A percentile compares a stretch with the other conserved stretches of the same genome.
Conservation (phyloP, 2,797 vertebrate species). For the Lophotriccus pileatus region DNA sequence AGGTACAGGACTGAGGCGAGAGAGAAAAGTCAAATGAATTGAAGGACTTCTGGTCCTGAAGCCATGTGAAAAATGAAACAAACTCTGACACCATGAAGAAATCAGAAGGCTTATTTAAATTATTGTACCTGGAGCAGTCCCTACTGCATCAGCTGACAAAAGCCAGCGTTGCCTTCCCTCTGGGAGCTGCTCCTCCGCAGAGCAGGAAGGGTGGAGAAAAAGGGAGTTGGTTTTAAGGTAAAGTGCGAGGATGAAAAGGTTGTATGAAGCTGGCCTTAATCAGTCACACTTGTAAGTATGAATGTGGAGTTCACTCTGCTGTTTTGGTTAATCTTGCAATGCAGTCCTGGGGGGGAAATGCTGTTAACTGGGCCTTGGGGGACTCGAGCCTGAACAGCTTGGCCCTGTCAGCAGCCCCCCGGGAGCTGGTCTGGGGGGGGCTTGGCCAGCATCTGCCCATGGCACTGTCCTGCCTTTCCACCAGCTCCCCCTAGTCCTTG, state of each 20-base stretch:
- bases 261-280: background rate
- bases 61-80: background rate
- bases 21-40: background rate
- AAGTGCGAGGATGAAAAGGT: background rate
- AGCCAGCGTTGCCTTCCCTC: background rate
- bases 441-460: accelerated
- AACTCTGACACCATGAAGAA: background rate
- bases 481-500: background rate
- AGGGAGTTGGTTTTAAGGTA: background rate
- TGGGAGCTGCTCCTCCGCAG: background rate
- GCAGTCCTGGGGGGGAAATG: accelerated
- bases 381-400: background rate
- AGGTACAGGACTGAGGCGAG: background rate
- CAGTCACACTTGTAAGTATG: background rate
- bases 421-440: background rate
- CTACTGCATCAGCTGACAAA: background rate
- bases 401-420: background rate
- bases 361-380: background rate
- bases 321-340: background rate
- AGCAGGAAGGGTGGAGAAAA: background rate
- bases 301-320: background rate
- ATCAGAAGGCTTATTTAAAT: background rate
- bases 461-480: background rate
- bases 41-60: background rate
- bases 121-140: background rate